phyloP scores from a whole-genome alignment of 2,797 vertebrate species.

The Schizopygopsis pylzovi region DNA sequence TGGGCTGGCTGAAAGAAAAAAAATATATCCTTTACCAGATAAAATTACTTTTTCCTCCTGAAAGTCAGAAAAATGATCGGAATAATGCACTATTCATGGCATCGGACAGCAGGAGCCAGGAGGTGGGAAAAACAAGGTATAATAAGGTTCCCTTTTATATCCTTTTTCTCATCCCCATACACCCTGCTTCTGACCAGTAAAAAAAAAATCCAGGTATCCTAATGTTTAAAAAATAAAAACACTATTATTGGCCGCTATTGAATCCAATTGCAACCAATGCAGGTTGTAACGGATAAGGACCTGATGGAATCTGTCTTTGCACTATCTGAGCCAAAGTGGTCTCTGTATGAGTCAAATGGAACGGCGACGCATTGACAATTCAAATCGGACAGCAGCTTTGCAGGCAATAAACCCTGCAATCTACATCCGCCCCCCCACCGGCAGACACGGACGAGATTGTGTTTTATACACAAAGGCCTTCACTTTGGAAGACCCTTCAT shows the following conservation, averaged over 20 bases:
- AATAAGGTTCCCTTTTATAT: slow-evolving; percentile 67
- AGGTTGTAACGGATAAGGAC: slow-evolving; percentile 87
- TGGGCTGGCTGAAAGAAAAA: slow-evolving; percentile 44
- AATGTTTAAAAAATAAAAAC: slow-evolving; percentile 91
- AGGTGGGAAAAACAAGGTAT: slow-evolving; percentile 56
- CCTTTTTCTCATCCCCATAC: slow-evolving; percentile 64
- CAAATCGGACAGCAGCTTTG: slow-evolving; percentile 71
- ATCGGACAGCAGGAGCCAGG: slow-evolving; percentile 65
- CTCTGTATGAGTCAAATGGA: slow-evolving; percentile 72
- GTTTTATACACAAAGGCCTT: slow-evolving; percentile 74
- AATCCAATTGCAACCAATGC: slow-evolving; percentile 89
- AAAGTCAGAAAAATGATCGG: slow-evolving; percentile 76
- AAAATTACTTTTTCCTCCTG: slow-evolving; percentile 77
- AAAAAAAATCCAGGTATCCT: slow-evolving; percentile 80
- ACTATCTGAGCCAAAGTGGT: slow-evolving; percentile 78
- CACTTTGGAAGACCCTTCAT: slow-evolving; percentile 60
- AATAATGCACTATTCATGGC: slow-evolving; percentile 77
- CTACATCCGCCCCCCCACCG: slow-evolving; percentile 70
- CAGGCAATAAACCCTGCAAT: slow-evolving; percentile 76
- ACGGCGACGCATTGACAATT: slow-evolving; percentile 72
- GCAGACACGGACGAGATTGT: slow-evolving; percentile 69
- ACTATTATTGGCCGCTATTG: slow-evolving; percentile 85
- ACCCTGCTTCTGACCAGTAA: slow-evolving; percentile 86
- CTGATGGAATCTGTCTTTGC: slow-evolving; percentile 88
- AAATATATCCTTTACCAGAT: slow-evolving; percentile 73